phyloP scores from a whole-genome alignment of 2,888 invertebrate species.

The Tetragonula carbonaria region DNA sequence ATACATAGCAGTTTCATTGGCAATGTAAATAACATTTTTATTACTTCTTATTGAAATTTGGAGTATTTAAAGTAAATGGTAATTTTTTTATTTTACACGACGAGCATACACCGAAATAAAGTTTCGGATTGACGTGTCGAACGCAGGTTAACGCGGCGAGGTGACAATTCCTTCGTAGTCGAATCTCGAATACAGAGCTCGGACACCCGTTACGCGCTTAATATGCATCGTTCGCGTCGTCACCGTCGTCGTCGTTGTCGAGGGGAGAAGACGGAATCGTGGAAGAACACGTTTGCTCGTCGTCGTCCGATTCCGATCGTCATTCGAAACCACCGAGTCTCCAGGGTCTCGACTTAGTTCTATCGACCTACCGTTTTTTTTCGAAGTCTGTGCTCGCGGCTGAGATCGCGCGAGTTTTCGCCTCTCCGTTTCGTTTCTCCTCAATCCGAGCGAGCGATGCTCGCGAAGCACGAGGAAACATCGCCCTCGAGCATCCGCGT shows the following conservation, averaged over 20 bases:
- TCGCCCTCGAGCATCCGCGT: not conserved
- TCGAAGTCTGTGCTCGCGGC: not conserved
- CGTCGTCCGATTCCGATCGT: not conserved
- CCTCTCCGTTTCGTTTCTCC: too few species aligned
- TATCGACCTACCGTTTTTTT: not conserved
- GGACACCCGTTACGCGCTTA: conserved; percentile 75
- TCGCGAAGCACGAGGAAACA: not conserved
- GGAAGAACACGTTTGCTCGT: not conserved
- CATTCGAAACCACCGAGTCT: conserved; percentile 30
- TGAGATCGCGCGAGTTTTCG: not conserved
- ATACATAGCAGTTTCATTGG: too few species aligned
- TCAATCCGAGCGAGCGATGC: not conserved
- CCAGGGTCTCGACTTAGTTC: conserved; percentile 15
- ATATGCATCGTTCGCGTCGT: conserved; percentile 66
- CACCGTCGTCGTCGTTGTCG: not conserved
- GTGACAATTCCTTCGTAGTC: conserved; percentile 9
- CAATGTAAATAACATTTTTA: too few species aligned
- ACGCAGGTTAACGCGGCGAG: not conserved
- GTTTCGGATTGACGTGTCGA: too few species aligned
- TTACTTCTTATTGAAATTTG: too few species aligned
- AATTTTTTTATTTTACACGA: too few species aligned
- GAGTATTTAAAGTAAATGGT: too few species aligned
- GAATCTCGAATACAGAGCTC: conserved; percentile 65
- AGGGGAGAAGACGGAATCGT: conserved; percentile 29
- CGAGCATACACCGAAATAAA: too few species aligned